Evolutionary conservation across 2,113 vertebrate species (phyloP).

Genomic region (Aegotheles bennettii): DNA sequence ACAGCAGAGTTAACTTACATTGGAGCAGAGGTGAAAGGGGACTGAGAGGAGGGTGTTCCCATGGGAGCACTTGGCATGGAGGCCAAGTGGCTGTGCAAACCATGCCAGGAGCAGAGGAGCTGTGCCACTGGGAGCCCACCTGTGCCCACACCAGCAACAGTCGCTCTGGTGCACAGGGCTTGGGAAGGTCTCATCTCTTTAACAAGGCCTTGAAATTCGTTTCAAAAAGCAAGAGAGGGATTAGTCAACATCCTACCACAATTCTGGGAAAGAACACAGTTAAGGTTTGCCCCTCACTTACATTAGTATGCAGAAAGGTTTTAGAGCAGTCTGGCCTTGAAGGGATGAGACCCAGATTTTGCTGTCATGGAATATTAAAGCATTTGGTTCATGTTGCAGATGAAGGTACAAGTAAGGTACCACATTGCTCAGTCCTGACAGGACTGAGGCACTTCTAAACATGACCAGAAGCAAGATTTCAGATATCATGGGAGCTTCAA

Average conservation of each 20-base stretch:
- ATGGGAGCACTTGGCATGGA: neutral
- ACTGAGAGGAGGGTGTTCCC: neutral
- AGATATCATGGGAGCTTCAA: neutral
- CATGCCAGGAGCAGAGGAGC: neutral
- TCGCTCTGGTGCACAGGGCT: neutral
- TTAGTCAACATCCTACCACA: neutral
- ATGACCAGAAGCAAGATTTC: neutral
- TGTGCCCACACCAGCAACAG: rapidly evolving
- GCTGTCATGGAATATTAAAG: neutral
- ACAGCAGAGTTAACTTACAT: rapidly evolving
- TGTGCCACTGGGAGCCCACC: neutral
- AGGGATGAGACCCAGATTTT: neutral
- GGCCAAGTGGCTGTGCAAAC: neutral
- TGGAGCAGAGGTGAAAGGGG: neutral
- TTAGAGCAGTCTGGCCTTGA: neutral
- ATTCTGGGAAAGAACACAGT: neutral
- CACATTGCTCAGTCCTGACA: neutral
- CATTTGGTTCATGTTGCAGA: neutral
- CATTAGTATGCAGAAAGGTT: neutral
- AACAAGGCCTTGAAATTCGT: neutral
- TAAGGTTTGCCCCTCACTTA: neutral
- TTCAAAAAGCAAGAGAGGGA: neutral
- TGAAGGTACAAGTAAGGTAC: neutral
- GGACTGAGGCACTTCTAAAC: neutral
- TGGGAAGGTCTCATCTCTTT: neutral